Conservation (phyloP, 1,140 invertebrate species). For the Melitaea cinxia region DNA sequence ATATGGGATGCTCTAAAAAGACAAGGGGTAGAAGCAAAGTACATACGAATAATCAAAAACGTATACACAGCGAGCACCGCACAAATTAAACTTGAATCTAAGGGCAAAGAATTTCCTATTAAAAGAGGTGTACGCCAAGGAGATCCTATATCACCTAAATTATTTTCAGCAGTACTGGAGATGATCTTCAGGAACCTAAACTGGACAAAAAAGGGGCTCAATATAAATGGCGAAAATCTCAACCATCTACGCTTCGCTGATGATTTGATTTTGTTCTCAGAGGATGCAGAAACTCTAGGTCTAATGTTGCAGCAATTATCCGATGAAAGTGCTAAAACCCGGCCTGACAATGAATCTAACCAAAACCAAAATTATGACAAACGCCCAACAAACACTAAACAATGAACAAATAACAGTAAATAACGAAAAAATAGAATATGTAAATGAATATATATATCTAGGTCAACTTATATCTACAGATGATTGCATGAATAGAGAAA, state of each 20-base stretch:
- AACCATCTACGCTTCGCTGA: conserved; percentile 62
- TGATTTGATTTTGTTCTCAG: conserved; percentile 42
- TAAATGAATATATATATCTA: conserved; percentile 36
- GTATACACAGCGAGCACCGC: background rate
- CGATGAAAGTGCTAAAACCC: conserved; percentile 33
- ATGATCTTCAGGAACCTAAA: conserved; percentile 32
- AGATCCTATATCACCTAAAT: conserved; percentile 45
- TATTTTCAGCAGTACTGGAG: conserved; percentile 40
- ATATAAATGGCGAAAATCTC: conserved; percentile 46
- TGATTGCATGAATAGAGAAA: conserved; percentile 40
- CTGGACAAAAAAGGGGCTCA: conserved; percentile 42
- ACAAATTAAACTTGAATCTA: too few species aligned
- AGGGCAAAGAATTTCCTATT: conserved; percentile 47
- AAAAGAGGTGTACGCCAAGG: conserved; percentile 30
- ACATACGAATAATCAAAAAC: background rate
- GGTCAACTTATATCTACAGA: conserved; percentile 30
- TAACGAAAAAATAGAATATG: conserved; percentile 42
- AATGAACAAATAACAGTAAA: too few species aligned
- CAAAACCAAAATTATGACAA: conserved; percentile 36
- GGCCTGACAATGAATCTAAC: conserved; percentile 38
- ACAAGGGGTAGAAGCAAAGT: background rate
- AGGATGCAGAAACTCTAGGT: conserved; percentile 17
- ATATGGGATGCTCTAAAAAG: background rate
- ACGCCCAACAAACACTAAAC: conserved; percentile 30
- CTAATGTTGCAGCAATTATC: conserved; percentile 41